These are phyloP conservation scores for Rhabdomys pumilio DNA, from an alignment of 2,797 vertebrate species.

Conservation along the genomic window DNA sequence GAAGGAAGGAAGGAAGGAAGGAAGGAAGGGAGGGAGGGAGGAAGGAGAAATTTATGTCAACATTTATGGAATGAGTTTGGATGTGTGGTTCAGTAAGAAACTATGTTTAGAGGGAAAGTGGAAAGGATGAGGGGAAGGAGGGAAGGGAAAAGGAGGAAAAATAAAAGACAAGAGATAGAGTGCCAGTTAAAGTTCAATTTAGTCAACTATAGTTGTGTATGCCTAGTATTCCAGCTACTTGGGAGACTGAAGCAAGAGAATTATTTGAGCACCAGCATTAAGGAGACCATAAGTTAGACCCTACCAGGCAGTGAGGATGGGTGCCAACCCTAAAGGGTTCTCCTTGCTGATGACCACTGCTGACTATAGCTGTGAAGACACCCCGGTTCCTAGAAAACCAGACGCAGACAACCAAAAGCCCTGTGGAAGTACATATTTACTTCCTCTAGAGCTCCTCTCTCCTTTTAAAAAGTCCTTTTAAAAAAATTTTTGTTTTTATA, in stretches of 20 bases:
- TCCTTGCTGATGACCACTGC: background rate
- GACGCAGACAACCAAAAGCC: background rate
- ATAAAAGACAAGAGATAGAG: background rate
- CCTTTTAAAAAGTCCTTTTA: background rate
- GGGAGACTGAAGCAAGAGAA: background rate
- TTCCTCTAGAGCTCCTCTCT: background rate
- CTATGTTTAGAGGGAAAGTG: background rate
- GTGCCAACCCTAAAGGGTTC: background rate
- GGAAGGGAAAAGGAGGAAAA: too few species aligned
- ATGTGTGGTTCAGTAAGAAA: background rate
- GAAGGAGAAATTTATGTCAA: background rate
- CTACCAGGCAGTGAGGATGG: background rate
- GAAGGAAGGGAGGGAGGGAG: fast-evolving
- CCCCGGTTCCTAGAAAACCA: background rate
- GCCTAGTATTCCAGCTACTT: background rate
- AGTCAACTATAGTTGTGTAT: background rate
- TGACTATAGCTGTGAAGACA: background rate
- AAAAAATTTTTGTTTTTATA: background rate
- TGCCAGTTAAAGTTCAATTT: background rate
- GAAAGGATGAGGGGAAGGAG: background rate
- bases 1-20: too few species aligned
- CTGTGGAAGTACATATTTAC: background rate
- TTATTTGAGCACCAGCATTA: background rate
- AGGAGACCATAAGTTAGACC: background rate
- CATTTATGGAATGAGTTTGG: background rate